Evolutionary conservation across 2,888 invertebrate species (phyloP), one percentile per base, ranked within the genome.

Genomic region (Zaprionus bogoriensis): DNA sequence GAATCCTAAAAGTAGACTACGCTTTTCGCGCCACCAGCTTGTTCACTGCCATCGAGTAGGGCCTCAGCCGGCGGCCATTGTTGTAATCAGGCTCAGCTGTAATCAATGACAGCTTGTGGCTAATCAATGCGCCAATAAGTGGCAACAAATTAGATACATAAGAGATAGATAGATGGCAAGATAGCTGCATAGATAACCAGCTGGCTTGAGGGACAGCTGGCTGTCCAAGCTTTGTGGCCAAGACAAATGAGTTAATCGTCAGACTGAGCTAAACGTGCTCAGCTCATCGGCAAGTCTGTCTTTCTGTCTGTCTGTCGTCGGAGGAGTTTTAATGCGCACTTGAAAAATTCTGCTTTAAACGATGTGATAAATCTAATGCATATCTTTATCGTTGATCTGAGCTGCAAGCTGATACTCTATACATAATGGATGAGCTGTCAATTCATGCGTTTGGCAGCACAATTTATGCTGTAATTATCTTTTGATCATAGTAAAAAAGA

Each of bases 101-200:
- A 64, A 72, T 75, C 66, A 70, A 63, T 63, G 74, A 55, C 74
- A 74, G 66, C 59, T 58, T 70, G 78, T 46, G 78, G 74, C 57
- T 57, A 77, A 74, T 74, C 62, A 66, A 70, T 62, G 36, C 38
- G 52, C 64, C 71, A 69, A 44, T 74, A 64, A 69, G 55, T 69
- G 69, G 48, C 74, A 69, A 39, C 64, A 42, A 63, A 74, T 72
- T 74, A 58, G 41, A 32, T 42, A 42, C 25, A 42, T 47, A 12
- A 10, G n/a, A 54, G 61, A 54, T 36, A 60, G 54, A 67, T 61
- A 48, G 67, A 69, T 73, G 19, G 55, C 47, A 42, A 27, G 51
- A 32, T 39, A 39, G 32, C n/a, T 17, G 45, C 23, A 7, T 14
- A 20, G 41, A 72, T 48, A 36, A 3, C 32, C 17, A 9, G 14